Evolutionary conservation across 2,113 vertebrate species (phyloP), one percentile per base, ranked within the genome.

Genomic region (Peromyscus polionotus): DNA sequence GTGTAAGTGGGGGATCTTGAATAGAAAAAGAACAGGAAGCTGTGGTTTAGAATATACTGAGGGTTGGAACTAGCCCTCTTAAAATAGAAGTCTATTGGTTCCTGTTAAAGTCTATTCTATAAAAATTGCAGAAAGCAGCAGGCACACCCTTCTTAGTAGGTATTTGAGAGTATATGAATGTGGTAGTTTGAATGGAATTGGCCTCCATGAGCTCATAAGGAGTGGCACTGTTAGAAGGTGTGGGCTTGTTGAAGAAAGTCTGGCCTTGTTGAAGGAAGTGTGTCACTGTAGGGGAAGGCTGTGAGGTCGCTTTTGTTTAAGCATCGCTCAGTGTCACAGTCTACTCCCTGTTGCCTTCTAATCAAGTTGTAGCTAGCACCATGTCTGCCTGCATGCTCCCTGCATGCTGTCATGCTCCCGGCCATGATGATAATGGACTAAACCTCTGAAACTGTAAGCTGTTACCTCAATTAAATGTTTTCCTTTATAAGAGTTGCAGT

Each of bases 71-170:
- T 54, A 79, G 61, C 95, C 87, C 51, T 9, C 33, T 89, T 83
- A 89, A 81, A 68, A 67, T 54, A 83, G 4, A 5, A 57, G 45
- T 45, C 22, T 87, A 28, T 17, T 51, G 4, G 13, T 42, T 26
- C 48, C 22, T 31, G 10, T 26, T 42, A n/a, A 91, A 9, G 12
- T 33, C 26, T 83, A 63, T 39, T 81, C 85, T 77, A 65, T 86
- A 61, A 93, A 93, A 94, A 95, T 77, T 68, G 17, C 22, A 75
- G 39, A 91, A 61, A 73, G 54, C 94, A 67, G 12, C 6, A 87
- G 12, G 1, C 61, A 59, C 12, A 51, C 26, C 7, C 33, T 1
- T 5, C 0, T 81, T 19, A 91, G 80, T 79, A 11, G 45, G 3
- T 83, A n/a, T 57, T 80, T 57, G 33, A 4, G 42, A 33, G 33